Evolutionary conservation across 2,113 vertebrate species (phyloP).

Genomic region (Okapia johnstoni): DNA sequence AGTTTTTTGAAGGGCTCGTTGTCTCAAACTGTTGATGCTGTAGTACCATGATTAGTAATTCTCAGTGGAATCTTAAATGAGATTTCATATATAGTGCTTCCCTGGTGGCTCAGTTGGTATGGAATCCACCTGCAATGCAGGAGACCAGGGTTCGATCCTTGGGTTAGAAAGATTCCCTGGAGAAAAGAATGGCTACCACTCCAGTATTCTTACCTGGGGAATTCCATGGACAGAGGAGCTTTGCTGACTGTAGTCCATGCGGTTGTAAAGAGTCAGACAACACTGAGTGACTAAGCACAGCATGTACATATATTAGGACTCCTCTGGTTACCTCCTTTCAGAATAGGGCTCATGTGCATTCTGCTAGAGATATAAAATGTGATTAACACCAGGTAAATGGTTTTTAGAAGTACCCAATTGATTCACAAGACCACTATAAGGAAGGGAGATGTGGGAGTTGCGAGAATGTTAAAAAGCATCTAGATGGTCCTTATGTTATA

Average conservation of each 20-base stretch:
- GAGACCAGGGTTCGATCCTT: not conserved
- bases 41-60: not conserved
- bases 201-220: not conserved
- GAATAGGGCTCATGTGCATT: not conserved
- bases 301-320: not conserved
- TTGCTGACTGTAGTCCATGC: not conserved
- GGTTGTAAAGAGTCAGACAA: not conserved
- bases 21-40: not conserved
- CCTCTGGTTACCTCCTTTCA: not conserved
- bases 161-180: not conserved
- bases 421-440: not conserved
- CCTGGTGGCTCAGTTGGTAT: not conserved
- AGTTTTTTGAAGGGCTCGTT: not conserved
- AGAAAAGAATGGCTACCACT: not conserved
- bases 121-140: not conserved
- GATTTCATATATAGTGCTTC: not conserved
- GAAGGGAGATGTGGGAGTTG: not conserved
- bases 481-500: not conserved
- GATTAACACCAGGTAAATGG: not conserved
- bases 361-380: not conserved
- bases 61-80: not conserved
- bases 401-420: not conserved
- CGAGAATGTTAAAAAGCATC: not conserved
- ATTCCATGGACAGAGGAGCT: not conserved
- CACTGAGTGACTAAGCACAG: not conserved